phyloP scores from a whole-genome alignment of 2,113 vertebrate species.

The Cariama cristata region DNA sequence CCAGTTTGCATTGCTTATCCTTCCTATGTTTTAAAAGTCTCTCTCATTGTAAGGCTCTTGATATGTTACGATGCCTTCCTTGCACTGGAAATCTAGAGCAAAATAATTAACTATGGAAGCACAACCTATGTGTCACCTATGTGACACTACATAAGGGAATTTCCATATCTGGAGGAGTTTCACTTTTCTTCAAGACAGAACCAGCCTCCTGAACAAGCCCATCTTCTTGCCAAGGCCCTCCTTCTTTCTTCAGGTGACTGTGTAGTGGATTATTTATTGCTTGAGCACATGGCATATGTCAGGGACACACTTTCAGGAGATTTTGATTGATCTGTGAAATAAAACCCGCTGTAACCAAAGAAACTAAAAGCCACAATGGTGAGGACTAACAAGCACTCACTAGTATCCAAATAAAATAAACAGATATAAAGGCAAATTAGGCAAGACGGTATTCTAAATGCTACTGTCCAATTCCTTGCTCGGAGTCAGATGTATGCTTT shows the following conservation, averaged over 20 bases:
- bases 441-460: neutral
- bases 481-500: accelerated
- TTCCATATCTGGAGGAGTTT: neutral
- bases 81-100: neutral
- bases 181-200: accelerated
- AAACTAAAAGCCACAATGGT: neutral
- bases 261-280: neutral
- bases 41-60: neutral
- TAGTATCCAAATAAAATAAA: neutral
- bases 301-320: neutral
- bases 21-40: neutral
- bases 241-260: neutral
- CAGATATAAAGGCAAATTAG: neutral
- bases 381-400: neutral
- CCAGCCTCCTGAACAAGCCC: neutral
- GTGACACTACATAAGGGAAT: neutral
- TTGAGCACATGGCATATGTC: neutral
- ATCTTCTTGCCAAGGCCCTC: neutral
- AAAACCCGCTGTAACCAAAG: neutral
- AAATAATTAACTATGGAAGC: neutral
- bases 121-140: neutral
- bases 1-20: neutral
- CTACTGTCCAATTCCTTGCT: neutral
- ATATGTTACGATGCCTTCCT: neutral
- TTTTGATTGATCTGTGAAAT: neutral